Base-by-base conservation (phyloP, 2,888 invertebrate genomes). In the Dryobota labecula region DNA sequence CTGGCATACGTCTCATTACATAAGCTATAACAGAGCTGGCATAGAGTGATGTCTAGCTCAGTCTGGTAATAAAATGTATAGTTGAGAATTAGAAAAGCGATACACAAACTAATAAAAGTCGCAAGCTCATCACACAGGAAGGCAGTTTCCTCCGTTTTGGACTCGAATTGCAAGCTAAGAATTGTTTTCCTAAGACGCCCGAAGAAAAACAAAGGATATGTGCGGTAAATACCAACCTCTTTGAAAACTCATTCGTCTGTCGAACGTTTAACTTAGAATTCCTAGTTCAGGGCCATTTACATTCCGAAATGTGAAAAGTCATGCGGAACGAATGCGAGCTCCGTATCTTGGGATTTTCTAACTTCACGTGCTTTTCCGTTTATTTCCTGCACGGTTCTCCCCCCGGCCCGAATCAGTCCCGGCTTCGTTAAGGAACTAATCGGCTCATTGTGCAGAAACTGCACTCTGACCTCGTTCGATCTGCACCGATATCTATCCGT, bases 381-480 rank as follows among this genome's bases (percentile, higher is more conserved):
- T 86, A 83, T 86, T 82, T 79, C 86, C 69, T 80, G 70, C 73
- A 70, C 76, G 70, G 72, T 57, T 41, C 72, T 81, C 79, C 74
- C 86, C 56, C 69, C 79, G 80, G 77, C 66, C 72, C 75, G 82
- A 80, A 80, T 84, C 83, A 76, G 82, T 71, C 72, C 74, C 74
- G 85, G 87, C 81, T 92, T 92, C 92, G 91, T 92, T 92, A 91
- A 88, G 86, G 88, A 90, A 89, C 90, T 91, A 92, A 93, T 92
- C 91, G 90, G 90, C 89, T 90, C 90, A 90, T 92, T 92, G 91
- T 92, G 90, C 89, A 88, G 80, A 77, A 83, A 76, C 86, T 91
- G 90, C 90, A 90, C 88, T 89, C 88, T 89, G 90, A 88, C 89
- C 90, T 86, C 85, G 81, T 88, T 89, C 86, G 80, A 85, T 86